phyloP scores from a whole-genome alignment of 2,113 vertebrate genomes.

The Syngnathoides biaculeatus region DNA sequence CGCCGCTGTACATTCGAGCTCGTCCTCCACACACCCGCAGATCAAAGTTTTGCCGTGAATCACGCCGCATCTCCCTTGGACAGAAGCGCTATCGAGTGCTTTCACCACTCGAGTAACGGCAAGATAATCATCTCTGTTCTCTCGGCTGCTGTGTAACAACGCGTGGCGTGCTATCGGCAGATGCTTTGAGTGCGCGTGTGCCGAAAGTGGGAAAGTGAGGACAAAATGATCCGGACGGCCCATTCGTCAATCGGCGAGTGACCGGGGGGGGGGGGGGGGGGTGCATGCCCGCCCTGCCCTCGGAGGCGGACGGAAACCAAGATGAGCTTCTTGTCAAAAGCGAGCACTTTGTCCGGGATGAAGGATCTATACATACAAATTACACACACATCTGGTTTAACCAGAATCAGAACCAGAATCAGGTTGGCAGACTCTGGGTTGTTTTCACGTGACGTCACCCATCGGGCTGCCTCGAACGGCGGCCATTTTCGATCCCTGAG shows the following conservation, averaged over 20 bases:
- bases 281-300: slow-evolving; percentile 23
- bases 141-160: slow-evolving; percentile 51
- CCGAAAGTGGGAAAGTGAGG: slow-evolving; percentile 35
- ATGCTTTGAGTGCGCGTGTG: slow-evolving; percentile 34
- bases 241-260: slow-evolving; percentile 40
- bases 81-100: slow-evolving; percentile 47
- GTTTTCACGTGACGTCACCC: too few species aligned
- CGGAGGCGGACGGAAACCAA: slow-evolving; percentile 9
- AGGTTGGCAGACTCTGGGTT: too few species aligned
- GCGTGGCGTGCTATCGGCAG: slow-evolving; percentile 30
- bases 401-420: too few species aligned
- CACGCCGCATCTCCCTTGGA: slow-evolving; percentile 36
- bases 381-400: slow-evolving; percentile 18
- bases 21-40: slow-evolving; percentile 31
- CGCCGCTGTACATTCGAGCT: slow-evolving; percentile 6
- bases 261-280: too few species aligned
- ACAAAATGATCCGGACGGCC: slow-evolving; percentile 42
- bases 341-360: background rate
- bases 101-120: slow-evolving; percentile 46
- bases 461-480: too few species aligned
- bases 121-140: slow-evolving; percentile 52
- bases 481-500: too few species aligned
- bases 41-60: slow-evolving; percentile 18
- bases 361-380: slow-evolving; percentile 11
- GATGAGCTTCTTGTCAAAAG: background rate